phyloP scores from a whole-genome alignment of 2,113 vertebrate species.

The Rhinogobius similis region DNA sequence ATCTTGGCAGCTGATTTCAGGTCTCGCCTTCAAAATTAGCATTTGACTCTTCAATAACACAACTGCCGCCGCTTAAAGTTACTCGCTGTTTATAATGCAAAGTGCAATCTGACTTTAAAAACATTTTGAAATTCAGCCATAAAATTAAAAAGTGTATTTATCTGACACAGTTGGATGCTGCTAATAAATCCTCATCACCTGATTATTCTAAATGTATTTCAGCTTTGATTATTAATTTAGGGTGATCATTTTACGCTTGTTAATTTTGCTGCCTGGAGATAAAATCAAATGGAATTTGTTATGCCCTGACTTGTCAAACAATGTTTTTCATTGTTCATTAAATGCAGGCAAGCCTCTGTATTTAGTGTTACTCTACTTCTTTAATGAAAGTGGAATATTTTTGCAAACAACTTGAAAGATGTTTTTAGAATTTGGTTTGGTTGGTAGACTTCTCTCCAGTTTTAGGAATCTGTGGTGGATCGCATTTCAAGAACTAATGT shows the following conservation, averaged over 20 bases:
- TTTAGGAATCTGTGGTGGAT: background rate
- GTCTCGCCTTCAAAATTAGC: slow-evolving; percentile 7
- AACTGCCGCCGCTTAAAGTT: background rate
- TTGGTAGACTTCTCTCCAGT: background rate
- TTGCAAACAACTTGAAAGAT: background rate
- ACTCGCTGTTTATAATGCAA: background rate
- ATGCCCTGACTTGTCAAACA: background rate
- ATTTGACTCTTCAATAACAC: slow-evolving; percentile 21
- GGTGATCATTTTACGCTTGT: background rate
- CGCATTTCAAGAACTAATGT: background rate
- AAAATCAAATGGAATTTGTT: background rate
- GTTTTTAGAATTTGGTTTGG: background rate
- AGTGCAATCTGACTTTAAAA: background rate
- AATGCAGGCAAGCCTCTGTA: background rate
- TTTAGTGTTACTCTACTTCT: background rate
- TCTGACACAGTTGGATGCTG: background rate
- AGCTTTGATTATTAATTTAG: background rate
- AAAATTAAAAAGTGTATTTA: slow-evolving; percentile 15
- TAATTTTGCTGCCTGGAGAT: slow-evolving; percentile 6
- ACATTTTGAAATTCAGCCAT: slow-evolving; percentile 21
- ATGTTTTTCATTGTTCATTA: background rate
- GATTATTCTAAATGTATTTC: background rate
- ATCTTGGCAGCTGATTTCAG: slow-evolving; percentile 8
- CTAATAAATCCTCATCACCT: background rate
- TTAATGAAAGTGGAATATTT: background rate